phyloP scores from a whole-genome alignment of 2,888 invertebrate species.

The Cyrtodaria siliqua region DNA sequence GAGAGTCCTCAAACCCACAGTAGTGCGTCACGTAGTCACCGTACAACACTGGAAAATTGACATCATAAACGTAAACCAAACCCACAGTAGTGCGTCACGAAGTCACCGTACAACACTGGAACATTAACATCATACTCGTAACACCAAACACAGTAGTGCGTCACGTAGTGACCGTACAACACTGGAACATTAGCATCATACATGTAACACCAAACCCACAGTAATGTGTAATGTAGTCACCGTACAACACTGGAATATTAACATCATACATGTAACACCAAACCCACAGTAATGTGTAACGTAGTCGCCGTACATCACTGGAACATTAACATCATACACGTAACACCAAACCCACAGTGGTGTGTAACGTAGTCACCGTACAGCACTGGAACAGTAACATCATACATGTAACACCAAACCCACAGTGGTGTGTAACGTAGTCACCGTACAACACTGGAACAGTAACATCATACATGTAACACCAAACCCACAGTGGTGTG shows the following conservation, averaged over 20 bases:
- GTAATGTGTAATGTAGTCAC: slow-evolving; percentile 28
- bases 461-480: too few species aligned
- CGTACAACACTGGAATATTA: slow-evolving; percentile 15
- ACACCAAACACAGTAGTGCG: too few species aligned
- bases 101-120: slow-evolving; percentile 22
- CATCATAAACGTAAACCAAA: too few species aligned
- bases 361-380: slow-evolving; percentile 41
- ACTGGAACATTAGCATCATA: too few species aligned
- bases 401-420: slow-evolving; percentile 29
- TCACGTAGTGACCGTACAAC: too few species aligned
- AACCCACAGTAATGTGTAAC: too few species aligned
- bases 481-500: slow-evolving; percentile 62
- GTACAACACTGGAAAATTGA: slow-evolving; percentile 9
- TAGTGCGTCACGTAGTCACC: slow-evolving; percentile 47
- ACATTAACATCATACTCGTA: too few species aligned
- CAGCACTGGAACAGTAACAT: slow-evolving; percentile 1
- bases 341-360: slow-evolving; percentile 66
- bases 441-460: slow-evolving; percentile 20
- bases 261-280: too few species aligned
- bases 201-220: too few species aligned
- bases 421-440: slow-evolving; percentile 57
- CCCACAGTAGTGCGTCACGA: slow-evolving; percentile 1
- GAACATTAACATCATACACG: too few species aligned
- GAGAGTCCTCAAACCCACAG: slow-evolving; percentile 61
- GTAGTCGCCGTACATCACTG: too few species aligned